Percentiles rank a stretch among this genome's conserved stretches.
phyloP scores from a whole-genome alignment of 1,140 invertebrate species.

The Ridgeia piscesae region DNA sequence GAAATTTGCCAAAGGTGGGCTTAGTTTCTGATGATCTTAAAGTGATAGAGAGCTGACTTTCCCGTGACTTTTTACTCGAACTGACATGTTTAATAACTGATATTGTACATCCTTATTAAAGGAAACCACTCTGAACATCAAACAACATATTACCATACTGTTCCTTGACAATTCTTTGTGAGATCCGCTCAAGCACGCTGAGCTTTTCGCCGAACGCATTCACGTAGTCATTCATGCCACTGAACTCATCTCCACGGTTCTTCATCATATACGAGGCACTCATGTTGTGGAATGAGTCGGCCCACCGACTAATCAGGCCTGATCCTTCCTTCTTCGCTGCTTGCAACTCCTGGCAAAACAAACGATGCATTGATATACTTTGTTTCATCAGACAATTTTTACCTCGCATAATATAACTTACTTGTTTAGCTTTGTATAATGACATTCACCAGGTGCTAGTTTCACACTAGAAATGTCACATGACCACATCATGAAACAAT shows the following conservation, averaged over 20 bases:
- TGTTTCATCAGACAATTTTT: not conserved
- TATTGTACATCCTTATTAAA: not conserved
- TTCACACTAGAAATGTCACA: too few relatives aligned
- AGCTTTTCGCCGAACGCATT: constrained; percentile 68
- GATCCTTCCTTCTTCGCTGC: constrained; percentile 67
- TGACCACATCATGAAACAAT: too few relatives aligned
- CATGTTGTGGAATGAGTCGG: constrained; percentile 67
- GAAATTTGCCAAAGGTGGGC: too few relatives aligned
- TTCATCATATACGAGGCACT: constrained; percentile 63
- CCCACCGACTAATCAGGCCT: constrained; percentile 64
- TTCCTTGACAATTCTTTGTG: constrained; percentile 70
- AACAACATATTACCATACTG: constrained; percentile 60
- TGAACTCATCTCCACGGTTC: constrained; percentile 68
- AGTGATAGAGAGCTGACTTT: too few relatives aligned
- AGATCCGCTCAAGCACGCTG: constrained; percentile 67
- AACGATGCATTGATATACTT: not conserved
- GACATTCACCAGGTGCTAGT: too few relatives aligned
- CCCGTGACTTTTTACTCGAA: too few relatives aligned
- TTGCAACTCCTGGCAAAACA: constrained; percentile 65
- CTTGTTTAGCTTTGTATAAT: too few relatives aligned
- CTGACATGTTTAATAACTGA: too few relatives aligned
- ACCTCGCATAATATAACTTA: too few relatives aligned
- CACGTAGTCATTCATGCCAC: constrained; percentile 68
- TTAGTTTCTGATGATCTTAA: too few relatives aligned
- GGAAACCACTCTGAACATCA: not conserved